Percentiles rank a stretch among this genome's conserved stretches.
Conservation (phyloP, 2,113 vertebrate genomes). For the Dipodomys stephensi region DNA sequence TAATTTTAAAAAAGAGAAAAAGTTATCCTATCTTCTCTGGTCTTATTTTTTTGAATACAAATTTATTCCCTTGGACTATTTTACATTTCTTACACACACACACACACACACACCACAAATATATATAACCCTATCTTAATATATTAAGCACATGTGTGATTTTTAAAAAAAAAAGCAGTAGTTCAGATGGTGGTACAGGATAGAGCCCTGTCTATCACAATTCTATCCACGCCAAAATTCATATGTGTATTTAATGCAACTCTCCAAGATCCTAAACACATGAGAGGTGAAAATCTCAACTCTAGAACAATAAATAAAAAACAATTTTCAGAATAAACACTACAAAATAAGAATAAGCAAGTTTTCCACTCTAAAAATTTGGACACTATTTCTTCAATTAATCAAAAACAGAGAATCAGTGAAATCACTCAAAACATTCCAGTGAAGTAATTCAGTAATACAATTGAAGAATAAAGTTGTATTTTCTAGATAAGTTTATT, state of each 20-base stretch:
- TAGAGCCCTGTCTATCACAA: not conserved
- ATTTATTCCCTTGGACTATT: too few relatives aligned
- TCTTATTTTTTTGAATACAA: too few relatives aligned
- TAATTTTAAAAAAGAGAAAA: not conserved
- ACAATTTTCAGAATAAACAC: not conserved
- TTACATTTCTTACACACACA: too few relatives aligned
- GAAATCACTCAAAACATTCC: not conserved
- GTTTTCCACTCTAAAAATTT: slow-evolving; percentile 46
- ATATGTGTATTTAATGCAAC: not conserved
- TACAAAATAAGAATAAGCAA: not conserved
- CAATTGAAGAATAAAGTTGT: too few relatives aligned
- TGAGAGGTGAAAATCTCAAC: slow-evolving; percentile 1
- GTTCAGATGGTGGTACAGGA: not conserved
- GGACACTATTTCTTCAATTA: slow-evolving; percentile 16
- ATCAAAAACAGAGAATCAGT: slow-evolving; percentile 33
- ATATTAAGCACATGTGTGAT: too few relatives aligned
- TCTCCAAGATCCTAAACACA: not conserved
- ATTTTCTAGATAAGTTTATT: too few relatives aligned
- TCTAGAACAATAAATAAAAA: slow-evolving; percentile 25
- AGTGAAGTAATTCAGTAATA: too few relatives aligned
- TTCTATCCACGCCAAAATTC: not conserved
- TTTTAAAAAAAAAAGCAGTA: too few relatives aligned
- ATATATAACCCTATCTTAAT: too few relatives aligned
- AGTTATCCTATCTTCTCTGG: not conserved
- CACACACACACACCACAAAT: too few relatives aligned